Evolutionary conservation across 2,888 invertebrate genomes (phyloP).

Genomic region (Zhuqinia jingwanae): DNA sequence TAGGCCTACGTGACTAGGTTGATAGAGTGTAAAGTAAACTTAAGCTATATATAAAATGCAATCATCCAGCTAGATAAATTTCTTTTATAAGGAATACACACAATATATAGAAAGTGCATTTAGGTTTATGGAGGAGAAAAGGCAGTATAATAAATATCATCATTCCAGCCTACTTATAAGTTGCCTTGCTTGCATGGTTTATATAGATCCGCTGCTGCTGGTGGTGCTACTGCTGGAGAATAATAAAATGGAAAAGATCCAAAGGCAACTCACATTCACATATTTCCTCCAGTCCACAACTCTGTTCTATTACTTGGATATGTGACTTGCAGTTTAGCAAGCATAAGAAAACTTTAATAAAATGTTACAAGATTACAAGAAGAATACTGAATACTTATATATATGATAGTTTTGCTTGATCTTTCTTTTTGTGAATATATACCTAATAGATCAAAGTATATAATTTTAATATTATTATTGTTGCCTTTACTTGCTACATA

Average conservation of each 20-base stretch:
- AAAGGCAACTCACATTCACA: constrained; percentile 12
- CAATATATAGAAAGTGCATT: constrained; percentile 46
- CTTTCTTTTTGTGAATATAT: background rate
- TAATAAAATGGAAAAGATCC: background rate
- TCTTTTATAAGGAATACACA: background rate
- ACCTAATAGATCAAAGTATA: background rate
- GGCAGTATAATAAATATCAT: constrained; percentile 6
- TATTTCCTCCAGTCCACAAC: background rate
- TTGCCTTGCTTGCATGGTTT: background rate
- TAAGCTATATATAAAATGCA: constrained; percentile 26
- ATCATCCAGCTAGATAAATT: constrained; percentile 40
- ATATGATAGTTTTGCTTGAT: background rate
- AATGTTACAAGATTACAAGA: background rate
- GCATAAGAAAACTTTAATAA: background rate
- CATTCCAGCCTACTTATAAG: background rate
- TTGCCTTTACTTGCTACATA: background rate
- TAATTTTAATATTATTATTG: background rate
- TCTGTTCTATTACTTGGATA: background rate
- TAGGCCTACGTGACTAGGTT: constrained; percentile 19
- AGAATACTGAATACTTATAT: background rate
- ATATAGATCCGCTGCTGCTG: background rate
- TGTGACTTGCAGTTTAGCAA: constrained; percentile 1
- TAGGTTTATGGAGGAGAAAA: background rate
- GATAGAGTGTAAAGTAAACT: background rate
- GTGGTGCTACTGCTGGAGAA: background rate